Conservation (phyloP, 53 echinoderm and acorn worm species). For the Antedon mediterranea region DNA sequence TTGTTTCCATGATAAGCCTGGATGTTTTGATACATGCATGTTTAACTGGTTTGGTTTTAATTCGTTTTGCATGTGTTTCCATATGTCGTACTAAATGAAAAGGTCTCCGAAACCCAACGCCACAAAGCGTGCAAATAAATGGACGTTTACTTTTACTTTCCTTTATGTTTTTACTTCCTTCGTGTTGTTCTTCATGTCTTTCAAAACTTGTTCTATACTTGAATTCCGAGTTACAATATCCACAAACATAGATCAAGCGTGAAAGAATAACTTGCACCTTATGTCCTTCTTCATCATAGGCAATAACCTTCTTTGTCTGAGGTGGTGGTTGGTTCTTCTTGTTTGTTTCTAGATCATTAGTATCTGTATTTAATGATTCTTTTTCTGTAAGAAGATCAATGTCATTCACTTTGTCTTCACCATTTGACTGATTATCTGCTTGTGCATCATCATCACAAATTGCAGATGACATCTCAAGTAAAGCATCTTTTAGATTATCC, state of each 20-base stretch:
- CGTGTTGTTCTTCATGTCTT: neutral
- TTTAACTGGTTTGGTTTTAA: neutral
- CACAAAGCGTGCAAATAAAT: neutral
- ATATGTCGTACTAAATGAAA: neutral
- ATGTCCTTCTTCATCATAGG: neutral
- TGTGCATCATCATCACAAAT: neutral
- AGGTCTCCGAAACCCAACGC: neutral
- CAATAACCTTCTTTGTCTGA: neutral
- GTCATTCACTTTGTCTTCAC: too few relatives aligned
- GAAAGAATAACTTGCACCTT: neutral
- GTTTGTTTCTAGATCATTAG: neutral
- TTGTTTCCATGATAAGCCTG: neutral
- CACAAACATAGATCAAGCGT: neutral
- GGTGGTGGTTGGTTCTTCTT: neutral
- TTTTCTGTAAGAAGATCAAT: too few relatives aligned
- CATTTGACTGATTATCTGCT: too few relatives aligned
- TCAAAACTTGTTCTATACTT: neutral
- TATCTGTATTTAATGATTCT: too few relatives aligned
- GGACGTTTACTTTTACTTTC: neutral
- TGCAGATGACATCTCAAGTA: too few relatives aligned
- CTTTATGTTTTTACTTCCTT: neutral
- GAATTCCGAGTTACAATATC: neutral
- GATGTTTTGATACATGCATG: too few relatives aligned
- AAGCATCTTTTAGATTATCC: too few relatives aligned
- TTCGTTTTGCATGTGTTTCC: neutral